These are phyloP conservation scores for Sebastes miniatus DNA, from an alignment of 2,797 vertebrate genomes.

Conservation along the genomic window DNA sequence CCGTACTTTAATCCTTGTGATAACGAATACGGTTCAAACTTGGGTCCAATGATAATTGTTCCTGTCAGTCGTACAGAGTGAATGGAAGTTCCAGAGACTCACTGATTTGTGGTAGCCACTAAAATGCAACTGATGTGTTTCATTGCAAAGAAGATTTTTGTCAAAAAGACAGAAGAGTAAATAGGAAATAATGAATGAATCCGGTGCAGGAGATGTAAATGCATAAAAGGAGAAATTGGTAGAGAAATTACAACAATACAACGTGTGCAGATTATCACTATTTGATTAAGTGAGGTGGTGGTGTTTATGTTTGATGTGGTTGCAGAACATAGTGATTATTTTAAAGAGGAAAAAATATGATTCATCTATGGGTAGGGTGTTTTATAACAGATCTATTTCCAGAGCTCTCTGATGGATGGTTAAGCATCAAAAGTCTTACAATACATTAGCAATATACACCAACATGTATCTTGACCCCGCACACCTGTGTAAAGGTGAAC, in stretches of 20 bases:
- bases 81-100: not conserved
- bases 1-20: conserved; percentile 69
- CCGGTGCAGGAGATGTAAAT: not conserved
- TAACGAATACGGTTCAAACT: conserved; percentile 59
- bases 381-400: not conserved
- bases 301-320: not conserved
- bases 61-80: not conserved
- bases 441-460: not conserved
- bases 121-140: not conserved
- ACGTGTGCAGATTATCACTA: not conserved
- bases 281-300: not conserved
- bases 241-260: not conserved
- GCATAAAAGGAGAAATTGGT: not conserved
- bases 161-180: not conserved
- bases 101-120: too few relatives aligned
- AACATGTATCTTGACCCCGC: not conserved
- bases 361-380: not conserved
- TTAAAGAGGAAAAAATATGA: not conserved
- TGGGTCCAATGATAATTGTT: conserved; percentile 53
- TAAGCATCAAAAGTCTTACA: not conserved
- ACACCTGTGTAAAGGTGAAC: too few relatives aligned
- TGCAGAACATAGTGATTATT: not conserved
- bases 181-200: not conserved
- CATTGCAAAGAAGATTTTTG: not conserved
- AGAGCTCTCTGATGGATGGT: not conserved